These are phyloP conservation scores for Beris morrisii DNA, from an alignment of 2,888 invertebrate genomes.

Conservation along the genomic window DNA sequence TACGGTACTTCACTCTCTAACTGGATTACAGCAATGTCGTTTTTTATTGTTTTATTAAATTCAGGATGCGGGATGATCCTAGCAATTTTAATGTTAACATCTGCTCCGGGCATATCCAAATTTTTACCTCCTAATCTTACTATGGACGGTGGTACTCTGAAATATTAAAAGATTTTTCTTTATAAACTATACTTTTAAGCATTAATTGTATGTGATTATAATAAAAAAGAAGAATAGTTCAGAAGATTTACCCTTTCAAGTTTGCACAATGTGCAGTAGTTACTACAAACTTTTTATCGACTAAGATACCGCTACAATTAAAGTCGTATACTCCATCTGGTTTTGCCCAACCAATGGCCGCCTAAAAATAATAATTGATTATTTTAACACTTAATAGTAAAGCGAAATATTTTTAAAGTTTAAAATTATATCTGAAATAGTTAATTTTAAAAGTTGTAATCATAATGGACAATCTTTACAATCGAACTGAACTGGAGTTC, in stretches of 20 bases:
- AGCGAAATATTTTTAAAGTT: too few species aligned
- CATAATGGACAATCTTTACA: too few species aligned
- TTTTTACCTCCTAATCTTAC: conserved; percentile 3
- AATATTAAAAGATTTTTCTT: not conserved
- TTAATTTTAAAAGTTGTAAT: too few species aligned
- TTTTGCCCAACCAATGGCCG: conserved; percentile 22
- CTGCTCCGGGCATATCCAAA: not conserved
- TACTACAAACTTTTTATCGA: conserved; percentile 59
- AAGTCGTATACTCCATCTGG: conserved; percentile 2
- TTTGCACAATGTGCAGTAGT: conserved; percentile 62
- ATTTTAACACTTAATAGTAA: too few species aligned
- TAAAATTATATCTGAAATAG: too few species aligned
- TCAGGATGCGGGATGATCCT: conserved; percentile 17
- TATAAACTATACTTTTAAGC: not conserved
- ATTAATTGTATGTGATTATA: not conserved
- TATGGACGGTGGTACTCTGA: not conserved
- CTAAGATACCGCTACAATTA: conserved; percentile 39
- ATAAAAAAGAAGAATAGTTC: not conserved
- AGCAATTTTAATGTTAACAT: conserved; percentile 5
- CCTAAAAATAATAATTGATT: conserved; percentile 40
- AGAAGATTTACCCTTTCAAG: conserved; percentile 44
- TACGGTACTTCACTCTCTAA: conserved; percentile 11
- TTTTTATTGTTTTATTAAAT: too few species aligned
- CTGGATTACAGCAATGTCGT: conserved; percentile 34
- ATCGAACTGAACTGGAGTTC: too few species aligned